Evolutionary conservation across 2,113 vertebrate genomes (phyloP), one percentile per base, ranked within the genome.

Genomic region (Scophthalmus maximus): DNA sequence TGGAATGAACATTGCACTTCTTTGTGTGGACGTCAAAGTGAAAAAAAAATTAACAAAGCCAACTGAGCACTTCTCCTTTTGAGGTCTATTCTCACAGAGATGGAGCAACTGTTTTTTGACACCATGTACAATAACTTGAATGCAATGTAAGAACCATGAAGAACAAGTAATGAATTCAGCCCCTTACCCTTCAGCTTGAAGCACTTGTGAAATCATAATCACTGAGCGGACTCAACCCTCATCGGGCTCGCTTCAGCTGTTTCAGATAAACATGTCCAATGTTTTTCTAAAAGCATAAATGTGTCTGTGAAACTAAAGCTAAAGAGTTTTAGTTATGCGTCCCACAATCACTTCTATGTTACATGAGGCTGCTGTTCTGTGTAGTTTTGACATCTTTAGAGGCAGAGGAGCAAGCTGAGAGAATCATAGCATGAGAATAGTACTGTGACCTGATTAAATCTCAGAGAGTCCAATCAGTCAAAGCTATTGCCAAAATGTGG

Each of bases 401-500:
- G 7, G 4, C n/a, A 46, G 18, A 20, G 18, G 53, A 66, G 40
- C 40, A 11, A 51, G 36, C 57, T 34, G 32, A 61, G 61, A 25
- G 20, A 26, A 2, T 10, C 23, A 25, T 2, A 47, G n/a, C 2
- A 3, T 27, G 17, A 51, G 5, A 25, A 23, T 38, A 2, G 5
- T 12, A n/a, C 38, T n/a, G 49, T 83, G 84, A 83, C 86, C 79
- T 72, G 50, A 80, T 86, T 86, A 73, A 62, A n/a, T n/a, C 17
- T 62, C 20, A 11, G 26, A 36, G 46, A 32, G 46, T 63, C 52
- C 53, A 51, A 53, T 59, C 38, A 80, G 58, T 58, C 26, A 34
- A 69, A 81, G 58, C 78, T 50, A 52, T 63, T 53, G 75, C 32
- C 68, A 77, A 70, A 71, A 60, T 55, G 32, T 52, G 17, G 47